Evolutionary conservation across 2,888 invertebrate genomes (phyloP).

Genomic region (Apodemia duryi): DNA sequence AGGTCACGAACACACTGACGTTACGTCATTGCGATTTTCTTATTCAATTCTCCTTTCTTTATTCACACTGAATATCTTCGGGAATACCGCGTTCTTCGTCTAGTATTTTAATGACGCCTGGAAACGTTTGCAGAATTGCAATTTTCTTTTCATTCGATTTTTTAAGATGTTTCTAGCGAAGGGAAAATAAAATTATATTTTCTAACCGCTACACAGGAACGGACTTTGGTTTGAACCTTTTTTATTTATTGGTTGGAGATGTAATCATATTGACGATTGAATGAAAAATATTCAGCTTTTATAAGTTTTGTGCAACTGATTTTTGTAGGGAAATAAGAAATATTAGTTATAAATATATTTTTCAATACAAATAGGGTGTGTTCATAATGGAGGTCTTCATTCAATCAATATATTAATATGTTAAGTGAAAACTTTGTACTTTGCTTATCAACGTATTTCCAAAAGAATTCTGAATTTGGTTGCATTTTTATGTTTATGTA

Average conservation of each 20-base stretch:
- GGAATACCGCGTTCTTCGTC: slow-evolving; percentile 33
- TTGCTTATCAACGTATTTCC: too few relatives aligned
- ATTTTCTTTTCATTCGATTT: slow-evolving; percentile 27
- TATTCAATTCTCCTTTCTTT: slow-evolving; percentile 34
- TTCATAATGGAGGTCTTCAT: too few relatives aligned
- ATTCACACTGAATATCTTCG: slow-evolving; percentile 31
- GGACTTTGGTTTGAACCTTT: slow-evolving; percentile 13
- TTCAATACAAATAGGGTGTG: too few relatives aligned
- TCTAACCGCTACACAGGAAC: slow-evolving; percentile 13
- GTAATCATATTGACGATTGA: slow-evolving; percentile 6
- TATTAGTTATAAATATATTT: background rate
- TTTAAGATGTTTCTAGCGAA: slow-evolving; percentile 16
- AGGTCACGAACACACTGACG: slow-evolving; percentile 33
- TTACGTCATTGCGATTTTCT: slow-evolving; percentile 32
- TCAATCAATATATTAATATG: too few relatives aligned
- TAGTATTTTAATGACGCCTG: slow-evolving; percentile 34
- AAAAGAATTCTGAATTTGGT: too few relatives aligned
- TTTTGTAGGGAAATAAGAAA: background rate
- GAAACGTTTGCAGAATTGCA: slow-evolving; percentile 31
- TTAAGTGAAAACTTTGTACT: too few relatives aligned
- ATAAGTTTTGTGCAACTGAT: background rate
- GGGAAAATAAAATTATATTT: slow-evolving; percentile 15
- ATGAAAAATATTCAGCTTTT: slow-evolving; percentile 12
- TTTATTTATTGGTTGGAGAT: slow-evolving; percentile 11
- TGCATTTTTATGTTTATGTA: too few relatives aligned